phyloP scores from a whole-genome alignment of 2,888 invertebrate species.

The Habrosyne pyritoides region DNA sequence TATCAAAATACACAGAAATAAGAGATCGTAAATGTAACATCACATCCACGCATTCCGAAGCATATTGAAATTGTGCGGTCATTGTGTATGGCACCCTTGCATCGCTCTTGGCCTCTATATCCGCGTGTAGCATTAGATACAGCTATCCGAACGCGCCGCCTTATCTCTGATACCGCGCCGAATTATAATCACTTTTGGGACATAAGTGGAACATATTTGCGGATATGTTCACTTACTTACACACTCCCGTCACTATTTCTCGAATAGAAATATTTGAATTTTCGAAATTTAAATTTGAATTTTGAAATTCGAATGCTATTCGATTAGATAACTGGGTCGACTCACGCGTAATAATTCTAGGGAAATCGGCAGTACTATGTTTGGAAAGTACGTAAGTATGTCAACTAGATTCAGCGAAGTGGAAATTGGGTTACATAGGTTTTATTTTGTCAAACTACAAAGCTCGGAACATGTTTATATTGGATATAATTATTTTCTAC shows the following conservation, averaged over 20 bases:
- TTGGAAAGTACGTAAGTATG: not conserved
- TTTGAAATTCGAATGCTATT: not conserved
- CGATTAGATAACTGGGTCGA: too few species aligned
- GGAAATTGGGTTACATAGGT: not conserved
- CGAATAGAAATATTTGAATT: not conserved
- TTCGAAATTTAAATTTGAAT: too few species aligned
- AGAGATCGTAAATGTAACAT: not conserved
- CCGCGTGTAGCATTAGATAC: conserved; percentile 61
- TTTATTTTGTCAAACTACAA: not conserved
- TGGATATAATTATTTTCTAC: not conserved
- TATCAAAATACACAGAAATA: not conserved
- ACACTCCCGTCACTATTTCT: not conserved
- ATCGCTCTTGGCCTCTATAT: conserved; percentile 49
- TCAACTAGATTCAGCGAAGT: not conserved
- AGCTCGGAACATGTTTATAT: not conserved
- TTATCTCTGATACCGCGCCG: conserved; percentile 42
- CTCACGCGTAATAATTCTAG: too few species aligned
- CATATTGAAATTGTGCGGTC: conserved; percentile 20
- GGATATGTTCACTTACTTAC: not conserved
- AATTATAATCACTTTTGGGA: conserved; percentile 39
- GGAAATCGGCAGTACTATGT: not conserved
- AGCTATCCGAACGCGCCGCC: conserved; percentile 35
- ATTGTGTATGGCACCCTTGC: conserved; percentile 39
- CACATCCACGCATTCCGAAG: conserved; percentile 9
- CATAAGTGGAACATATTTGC: conserved; percentile 8